phyloP scores from a whole-genome alignment of 2,113 vertebrate species.

The Callipepla squamata region DNA sequence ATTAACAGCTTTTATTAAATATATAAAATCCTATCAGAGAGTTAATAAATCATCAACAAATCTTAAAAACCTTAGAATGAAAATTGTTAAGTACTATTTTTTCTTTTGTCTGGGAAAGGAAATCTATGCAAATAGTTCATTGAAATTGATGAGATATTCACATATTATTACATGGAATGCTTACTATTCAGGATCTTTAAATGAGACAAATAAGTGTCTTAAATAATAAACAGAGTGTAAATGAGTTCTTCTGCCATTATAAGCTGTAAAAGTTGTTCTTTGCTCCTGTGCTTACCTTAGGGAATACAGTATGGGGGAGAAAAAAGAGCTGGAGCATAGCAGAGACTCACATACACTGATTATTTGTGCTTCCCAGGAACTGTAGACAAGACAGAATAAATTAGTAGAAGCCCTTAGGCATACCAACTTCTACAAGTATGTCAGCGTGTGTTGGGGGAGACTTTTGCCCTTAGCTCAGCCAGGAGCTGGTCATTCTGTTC shows the following conservation, averaged over 20 bases:
- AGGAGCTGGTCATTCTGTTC: constrained; percentile 31
- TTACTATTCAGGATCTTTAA: background rate
- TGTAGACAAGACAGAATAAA: constrained; percentile 19
- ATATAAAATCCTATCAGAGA: background rate
- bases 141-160: background rate
- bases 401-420: constrained; percentile 33
- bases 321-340: constrained; percentile 9
- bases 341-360: background rate
- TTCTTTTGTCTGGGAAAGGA: background rate
- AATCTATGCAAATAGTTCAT: background rate
- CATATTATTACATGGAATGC: background rate
- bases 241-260: background rate
- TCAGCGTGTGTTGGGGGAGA: background rate
- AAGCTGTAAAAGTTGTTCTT: background rate
- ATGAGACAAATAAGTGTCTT: background rate
- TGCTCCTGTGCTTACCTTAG: background rate
- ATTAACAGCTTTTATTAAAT: background rate
- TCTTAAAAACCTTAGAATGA: background rate
- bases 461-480: constrained; percentile 11
- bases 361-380: constrained; percentile 35
- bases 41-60: background rate
- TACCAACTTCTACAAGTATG: background rate
- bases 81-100: background rate
- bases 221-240: background rate
- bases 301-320: background rate